Percentiles rank a stretch among this genome's conserved stretches.
These are phyloP conservation scores for Synaphobranchus kaupii DNA, from an alignment of 2,797 vertebrate genomes.

Conservation along the genomic window DNA sequence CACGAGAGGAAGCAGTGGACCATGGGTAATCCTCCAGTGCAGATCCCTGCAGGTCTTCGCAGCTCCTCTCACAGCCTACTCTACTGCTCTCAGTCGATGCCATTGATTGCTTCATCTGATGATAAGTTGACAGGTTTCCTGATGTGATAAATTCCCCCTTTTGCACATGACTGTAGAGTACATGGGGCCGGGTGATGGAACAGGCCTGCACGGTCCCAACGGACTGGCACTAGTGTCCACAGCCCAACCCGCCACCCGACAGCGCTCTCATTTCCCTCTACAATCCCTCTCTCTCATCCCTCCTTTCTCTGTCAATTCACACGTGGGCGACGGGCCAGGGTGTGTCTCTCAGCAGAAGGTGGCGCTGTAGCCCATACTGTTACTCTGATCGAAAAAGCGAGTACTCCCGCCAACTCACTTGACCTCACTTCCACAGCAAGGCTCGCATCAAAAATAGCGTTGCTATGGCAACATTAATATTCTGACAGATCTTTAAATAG, in stretches of 20 bases:
- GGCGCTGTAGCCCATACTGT: not conserved
- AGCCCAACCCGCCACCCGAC: not conserved
- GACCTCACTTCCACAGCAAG: not conserved
- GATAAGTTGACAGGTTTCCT: constrained; percentile 78
- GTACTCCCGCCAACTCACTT: not conserved
- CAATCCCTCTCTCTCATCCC: not conserved
- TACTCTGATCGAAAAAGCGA: not conserved
- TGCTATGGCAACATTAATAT: not conserved
- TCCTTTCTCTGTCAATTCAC: not conserved
- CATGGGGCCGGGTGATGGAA: not conserved
- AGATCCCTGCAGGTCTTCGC: constrained; percentile 42
- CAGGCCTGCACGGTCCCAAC: not conserved
- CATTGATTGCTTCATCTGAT: constrained; percentile 90
- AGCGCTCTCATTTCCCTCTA: not conserved
- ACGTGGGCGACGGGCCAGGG: not conserved
- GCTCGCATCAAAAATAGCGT: not conserved
- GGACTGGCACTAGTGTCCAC: not conserved
- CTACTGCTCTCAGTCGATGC: constrained; percentile 81
- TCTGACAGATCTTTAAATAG: not conserved
- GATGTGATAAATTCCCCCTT: constrained; percentile 80
- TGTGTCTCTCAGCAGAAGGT: not conserved
- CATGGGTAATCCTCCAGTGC: constrained; percentile 75
- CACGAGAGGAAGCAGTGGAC: constrained; percentile 74
- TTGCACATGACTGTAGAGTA: constrained; percentile 44
- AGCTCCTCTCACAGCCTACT: constrained; percentile 63